Evolutionary conservation across 92 coral and sea anemone genomes (phyloP), one percentile per base, ranked within the genome.

Genomic region (Hydrozoanthus gracilis): DNA sequence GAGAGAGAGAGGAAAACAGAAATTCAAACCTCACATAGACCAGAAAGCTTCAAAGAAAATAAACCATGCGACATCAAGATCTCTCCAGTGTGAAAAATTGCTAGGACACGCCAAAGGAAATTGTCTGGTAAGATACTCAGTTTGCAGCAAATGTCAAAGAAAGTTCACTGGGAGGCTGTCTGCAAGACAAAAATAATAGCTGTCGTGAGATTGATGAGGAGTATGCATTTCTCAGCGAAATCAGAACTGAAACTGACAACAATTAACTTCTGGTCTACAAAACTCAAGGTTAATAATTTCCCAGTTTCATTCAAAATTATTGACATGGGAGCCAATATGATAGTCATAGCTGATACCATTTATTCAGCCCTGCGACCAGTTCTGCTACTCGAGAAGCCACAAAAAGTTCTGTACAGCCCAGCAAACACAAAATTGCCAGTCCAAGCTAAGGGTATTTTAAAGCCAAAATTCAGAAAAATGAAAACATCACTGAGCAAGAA

Each of bases 181-280:
- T 67, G 73, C 16, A 67, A 67, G 73, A 10, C 73, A 20, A 67
- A 67, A 67, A 67, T 8, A 67, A 20, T 67, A 3, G 73, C 39
- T 67, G 64, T n/a, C 5, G 39, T 27, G 64, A 67, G 73, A 67
- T 67, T 74, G 79, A 46, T 39, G 86, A 68, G 60, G 78, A 67
- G 60, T 67, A 77, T 87, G 70, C 85, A n/a, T 65, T 77, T 15
- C 89, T 86, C 12, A 54, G 85, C 3, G 78, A 77, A 77, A 77
- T 86, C 14, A 51, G 89, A 62, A 76, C 69, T 27, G 84, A 61
- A 52, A 58, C 73, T 20, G 78, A 65, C 84, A 35, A 62, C 20
- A 56, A n/a, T n/a, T n/a, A n/a, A 48, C 76, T 7, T 51, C 54
- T 86, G 89, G 84, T 77, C 67, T 27, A 85, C 70, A 18, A 80